A percentile compares a stretch with the other conserved stretches of the same genome.
These are phyloP conservation scores for Crocidura indochinensis DNA, from an alignment of 2,797 vertebrate species.

Conservation along the genomic window DNA sequence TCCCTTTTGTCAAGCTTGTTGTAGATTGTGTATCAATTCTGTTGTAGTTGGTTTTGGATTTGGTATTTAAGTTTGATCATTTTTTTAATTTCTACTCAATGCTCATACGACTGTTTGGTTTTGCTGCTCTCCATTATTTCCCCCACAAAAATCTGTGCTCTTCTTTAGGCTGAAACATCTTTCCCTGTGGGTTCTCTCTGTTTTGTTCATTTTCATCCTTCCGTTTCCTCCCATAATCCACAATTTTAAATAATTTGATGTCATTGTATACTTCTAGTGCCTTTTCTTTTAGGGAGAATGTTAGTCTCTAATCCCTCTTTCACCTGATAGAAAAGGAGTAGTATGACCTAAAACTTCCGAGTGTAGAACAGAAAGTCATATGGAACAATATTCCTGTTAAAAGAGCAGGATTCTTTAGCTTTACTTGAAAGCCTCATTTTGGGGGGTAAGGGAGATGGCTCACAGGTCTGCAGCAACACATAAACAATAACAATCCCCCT, in stretches of 20 bases:
- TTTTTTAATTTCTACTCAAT: no score
- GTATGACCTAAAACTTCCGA: not conserved
- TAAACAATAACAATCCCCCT: no score
- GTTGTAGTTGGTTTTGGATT: no score
- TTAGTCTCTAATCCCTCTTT: not conserved
- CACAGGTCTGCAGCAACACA: no score
- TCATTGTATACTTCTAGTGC: not conserved
- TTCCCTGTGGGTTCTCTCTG: not conserved
- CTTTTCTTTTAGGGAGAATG: constrained; percentile 32
- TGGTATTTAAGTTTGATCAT: no score
- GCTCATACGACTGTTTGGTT: no score
- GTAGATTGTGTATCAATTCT: no score
- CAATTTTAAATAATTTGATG: not conserved
- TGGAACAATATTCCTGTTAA: not conserved
- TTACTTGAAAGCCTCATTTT: not conserved
- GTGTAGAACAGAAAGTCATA: not conserved
- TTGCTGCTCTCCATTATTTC: no score
- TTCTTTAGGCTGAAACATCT: not conserved
- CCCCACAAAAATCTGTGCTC: no score
- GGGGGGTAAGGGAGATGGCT: no score
- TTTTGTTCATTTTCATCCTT: not conserved
- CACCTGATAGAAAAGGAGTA: constrained; percentile 16
- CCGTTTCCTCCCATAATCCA: not conserved
- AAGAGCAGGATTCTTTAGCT: constrained; percentile 8
- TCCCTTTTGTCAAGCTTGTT: no score